Conservation (phyloP, 2,888 invertebrate species). For the Morpho achilles region DNA sequence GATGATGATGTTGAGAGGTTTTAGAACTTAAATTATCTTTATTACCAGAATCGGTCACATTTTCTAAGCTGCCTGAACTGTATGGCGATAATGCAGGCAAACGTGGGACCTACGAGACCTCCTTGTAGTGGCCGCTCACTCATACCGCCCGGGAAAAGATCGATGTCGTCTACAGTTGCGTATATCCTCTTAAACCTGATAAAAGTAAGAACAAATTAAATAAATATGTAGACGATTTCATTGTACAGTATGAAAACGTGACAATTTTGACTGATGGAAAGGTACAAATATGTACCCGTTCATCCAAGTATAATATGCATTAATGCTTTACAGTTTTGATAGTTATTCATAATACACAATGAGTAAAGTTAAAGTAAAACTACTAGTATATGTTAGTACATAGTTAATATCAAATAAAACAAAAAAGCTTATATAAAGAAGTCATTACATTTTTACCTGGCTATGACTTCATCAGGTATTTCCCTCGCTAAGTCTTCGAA, state of each 20-base stretch:
- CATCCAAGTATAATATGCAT: no score
- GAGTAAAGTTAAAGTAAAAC: no score
- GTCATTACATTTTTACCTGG: slow-evolving; percentile 52
- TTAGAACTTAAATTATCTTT: not conserved
- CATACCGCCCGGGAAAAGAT: slow-evolving; percentile 97
- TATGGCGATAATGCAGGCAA: slow-evolving; percentile 95
- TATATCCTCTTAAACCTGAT: slow-evolving; percentile 88
- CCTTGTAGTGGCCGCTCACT: slow-evolving; percentile 93
- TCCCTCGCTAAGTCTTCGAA: slow-evolving; percentile 94
- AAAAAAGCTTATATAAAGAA: no score
- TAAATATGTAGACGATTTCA: no score
- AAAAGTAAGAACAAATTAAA: not conserved
- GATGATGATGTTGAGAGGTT: no score
- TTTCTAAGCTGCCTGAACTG: slow-evolving; percentile 94
- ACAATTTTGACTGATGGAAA: no score
- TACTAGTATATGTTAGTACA: no score
- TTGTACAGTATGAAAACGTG: no score
- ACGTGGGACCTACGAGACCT: slow-evolving; percentile 95
- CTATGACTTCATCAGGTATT: slow-evolving; percentile 90
- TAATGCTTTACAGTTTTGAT: no score
- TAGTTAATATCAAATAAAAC: no score
- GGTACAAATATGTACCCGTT: no score
- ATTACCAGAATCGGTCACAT: slow-evolving; percentile 95
- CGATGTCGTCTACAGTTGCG: slow-evolving; percentile 95
- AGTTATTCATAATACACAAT: no score